These are phyloP conservation scores for Taurulus bubalis DNA, from an alignment of 2,113 vertebrate species.

Conservation along the genomic window DNA sequence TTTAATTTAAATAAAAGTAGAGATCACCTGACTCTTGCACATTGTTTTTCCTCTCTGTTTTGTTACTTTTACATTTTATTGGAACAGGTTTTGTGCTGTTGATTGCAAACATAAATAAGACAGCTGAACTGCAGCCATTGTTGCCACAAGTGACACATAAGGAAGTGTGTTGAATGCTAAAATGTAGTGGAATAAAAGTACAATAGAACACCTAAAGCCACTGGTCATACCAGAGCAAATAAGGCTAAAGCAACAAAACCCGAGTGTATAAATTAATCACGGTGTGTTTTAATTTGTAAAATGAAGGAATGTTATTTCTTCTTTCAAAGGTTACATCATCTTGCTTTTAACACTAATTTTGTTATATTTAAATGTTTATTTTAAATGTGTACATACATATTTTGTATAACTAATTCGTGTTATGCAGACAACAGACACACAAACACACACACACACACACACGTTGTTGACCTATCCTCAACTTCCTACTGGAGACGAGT, in stretches of 20 bases:
- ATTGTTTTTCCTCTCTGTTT: conserved; percentile 43
- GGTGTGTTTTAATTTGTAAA: background rate
- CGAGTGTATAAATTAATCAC: too few species aligned
- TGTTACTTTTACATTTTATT: background rate
- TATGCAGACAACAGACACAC: background rate
- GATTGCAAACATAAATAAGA: background rate
- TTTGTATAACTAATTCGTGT: background rate
- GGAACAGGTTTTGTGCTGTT: background rate
- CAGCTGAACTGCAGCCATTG: too few species aligned
- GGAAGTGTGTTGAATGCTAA: background rate
- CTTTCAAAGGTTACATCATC: too few species aligned
- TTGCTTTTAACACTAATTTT: background rate
- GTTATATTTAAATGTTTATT: background rate
- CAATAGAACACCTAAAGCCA: background rate
- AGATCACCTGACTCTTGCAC: conserved; percentile 70
- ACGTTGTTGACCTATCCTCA: background rate
- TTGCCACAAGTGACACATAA: background rate
- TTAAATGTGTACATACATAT: background rate
- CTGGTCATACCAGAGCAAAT: background rate
- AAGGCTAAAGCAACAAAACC: background rate
- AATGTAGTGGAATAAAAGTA: background rate
- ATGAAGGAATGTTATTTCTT: too few species aligned
- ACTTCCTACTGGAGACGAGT: background rate
- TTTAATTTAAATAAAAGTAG: conserved; percentile 90
- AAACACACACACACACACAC: background rate